These are phyloP conservation scores for Dolichomitus sp. DNA, from an alignment of 2,888 invertebrate species.

Conservation along the genomic window DNA sequence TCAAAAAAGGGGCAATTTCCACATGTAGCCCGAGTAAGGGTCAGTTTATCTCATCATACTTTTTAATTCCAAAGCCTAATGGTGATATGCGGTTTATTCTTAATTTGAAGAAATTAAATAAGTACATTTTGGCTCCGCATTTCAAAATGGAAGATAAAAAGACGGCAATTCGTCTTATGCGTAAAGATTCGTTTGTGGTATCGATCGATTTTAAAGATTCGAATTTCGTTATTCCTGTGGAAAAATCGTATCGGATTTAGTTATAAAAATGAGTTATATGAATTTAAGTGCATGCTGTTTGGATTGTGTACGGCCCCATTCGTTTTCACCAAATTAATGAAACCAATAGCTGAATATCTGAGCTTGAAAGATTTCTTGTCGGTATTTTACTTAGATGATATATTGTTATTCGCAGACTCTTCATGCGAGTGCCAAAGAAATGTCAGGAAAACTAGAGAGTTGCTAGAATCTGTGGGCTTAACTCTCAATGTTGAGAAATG, in stretches of 20 bases:
- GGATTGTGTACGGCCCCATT: constrained; percentile 26
- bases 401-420: constrained; percentile 10
- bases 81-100: constrained; percentile 34
- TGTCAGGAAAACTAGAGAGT: too few relatives aligned
- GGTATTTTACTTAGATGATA: constrained; percentile 27
- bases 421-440: background rate
- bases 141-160: constrained; percentile 14
- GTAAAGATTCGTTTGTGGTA: constrained; percentile 16
- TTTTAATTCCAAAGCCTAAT: constrained; percentile 19
- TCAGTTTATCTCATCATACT: constrained; percentile 46
- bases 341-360: constrained; percentile 6
- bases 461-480: too few relatives aligned
- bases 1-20: constrained; percentile 47
- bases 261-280: constrained; percentile 7
- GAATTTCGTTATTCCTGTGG: constrained; percentile 41
- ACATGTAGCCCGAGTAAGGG: constrained; percentile 1
- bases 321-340: constrained; percentile 18
- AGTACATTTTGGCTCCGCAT: constrained; percentile 13
- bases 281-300: constrained; percentile 24
- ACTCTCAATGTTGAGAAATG: too few relatives aligned
- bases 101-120: constrained; percentile 16
- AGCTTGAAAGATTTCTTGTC: constrained; percentile 25
- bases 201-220: constrained; percentile 36
- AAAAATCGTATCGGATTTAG: constrained; percentile 17
- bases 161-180: constrained; percentile 26